Conservation (phyloP, 2,113 vertebrate genomes). For the Chunga burmeisteri region DNA sequence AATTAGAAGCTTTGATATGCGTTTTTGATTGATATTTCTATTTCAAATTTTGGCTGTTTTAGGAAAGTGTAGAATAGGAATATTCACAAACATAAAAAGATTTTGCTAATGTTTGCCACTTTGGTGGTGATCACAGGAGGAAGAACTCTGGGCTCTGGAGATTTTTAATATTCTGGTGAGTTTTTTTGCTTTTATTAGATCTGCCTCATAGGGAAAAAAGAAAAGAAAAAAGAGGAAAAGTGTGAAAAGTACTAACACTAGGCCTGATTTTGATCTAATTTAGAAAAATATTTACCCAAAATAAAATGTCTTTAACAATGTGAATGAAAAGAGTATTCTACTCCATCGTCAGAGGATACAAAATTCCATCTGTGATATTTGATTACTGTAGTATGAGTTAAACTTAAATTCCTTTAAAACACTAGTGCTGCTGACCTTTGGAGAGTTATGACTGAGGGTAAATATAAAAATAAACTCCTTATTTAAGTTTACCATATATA, state of each 20-base stretch:
- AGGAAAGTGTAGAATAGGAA: neutral
- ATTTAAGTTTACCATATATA: neutral
- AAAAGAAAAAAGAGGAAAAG: neutral
- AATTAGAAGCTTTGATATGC: neutral
- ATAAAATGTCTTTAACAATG: neutral
- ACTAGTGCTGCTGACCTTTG: neutral
- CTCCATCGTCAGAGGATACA: neutral
- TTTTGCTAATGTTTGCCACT: neutral
- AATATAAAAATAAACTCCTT: neutral
- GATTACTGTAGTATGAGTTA: neutral
- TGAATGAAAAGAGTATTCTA: neutral
- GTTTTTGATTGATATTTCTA: neutral
- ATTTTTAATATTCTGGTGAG: fast-evolving
- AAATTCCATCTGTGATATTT: neutral
- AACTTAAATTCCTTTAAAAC: neutral
- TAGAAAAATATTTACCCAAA: neutral
- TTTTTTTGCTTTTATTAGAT: neutral
- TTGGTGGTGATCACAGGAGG: neutral
- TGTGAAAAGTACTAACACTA: neutral
- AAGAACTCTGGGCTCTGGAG: neutral
- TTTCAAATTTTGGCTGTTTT: neutral
- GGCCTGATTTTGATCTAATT: neutral
- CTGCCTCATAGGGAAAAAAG: neutral
- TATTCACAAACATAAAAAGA: neutral
- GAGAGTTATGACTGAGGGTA: neutral